These are phyloP conservation scores for Caretta caretta DNA, from an alignment of 2,113 vertebrate genomes.

Conservation along the genomic window DNA sequence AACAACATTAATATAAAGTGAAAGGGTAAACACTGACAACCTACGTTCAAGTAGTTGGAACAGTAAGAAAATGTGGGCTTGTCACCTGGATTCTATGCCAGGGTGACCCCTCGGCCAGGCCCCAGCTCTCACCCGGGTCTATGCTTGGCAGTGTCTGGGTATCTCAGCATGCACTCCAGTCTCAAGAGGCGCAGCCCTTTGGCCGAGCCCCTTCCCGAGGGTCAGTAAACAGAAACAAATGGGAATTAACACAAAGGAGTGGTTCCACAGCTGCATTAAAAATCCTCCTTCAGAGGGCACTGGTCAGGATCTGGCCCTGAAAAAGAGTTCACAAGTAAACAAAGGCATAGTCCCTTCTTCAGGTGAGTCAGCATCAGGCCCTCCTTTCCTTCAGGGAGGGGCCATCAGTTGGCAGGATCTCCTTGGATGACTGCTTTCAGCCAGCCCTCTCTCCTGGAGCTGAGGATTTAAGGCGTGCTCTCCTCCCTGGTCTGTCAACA, in stretches of 20 bases:
- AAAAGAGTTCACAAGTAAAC: not conserved
- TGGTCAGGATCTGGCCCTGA: not conserved
- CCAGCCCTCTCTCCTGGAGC: not conserved
- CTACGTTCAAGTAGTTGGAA: not conserved
- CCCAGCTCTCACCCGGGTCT: not conserved
- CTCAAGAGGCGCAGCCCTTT: not conserved
- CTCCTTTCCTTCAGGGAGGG: not conserved
- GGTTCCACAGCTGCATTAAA: not conserved
- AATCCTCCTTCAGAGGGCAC: not conserved
- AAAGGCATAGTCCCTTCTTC: not conserved
- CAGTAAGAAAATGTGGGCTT: not conserved
- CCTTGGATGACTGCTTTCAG: not conserved
- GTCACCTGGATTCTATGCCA: not conserved
- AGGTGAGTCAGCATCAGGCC: not conserved
- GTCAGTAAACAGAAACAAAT: not conserved
- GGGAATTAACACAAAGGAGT: not conserved
- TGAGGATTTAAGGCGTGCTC: not conserved
- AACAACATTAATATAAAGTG: not conserved
- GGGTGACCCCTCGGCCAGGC: not conserved
- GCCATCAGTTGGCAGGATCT: too few relatives aligned
- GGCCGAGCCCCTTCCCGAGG: not conserved
- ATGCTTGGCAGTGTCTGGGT: not conserved
- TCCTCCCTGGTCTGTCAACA: not conserved
- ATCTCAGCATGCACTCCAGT: not conserved
- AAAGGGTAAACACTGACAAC: constrained; percentile 10